These are phyloP conservation scores for Phortica magna DNA, from an alignment of 2,888 invertebrate species.

Conservation along the genomic window DNA sequence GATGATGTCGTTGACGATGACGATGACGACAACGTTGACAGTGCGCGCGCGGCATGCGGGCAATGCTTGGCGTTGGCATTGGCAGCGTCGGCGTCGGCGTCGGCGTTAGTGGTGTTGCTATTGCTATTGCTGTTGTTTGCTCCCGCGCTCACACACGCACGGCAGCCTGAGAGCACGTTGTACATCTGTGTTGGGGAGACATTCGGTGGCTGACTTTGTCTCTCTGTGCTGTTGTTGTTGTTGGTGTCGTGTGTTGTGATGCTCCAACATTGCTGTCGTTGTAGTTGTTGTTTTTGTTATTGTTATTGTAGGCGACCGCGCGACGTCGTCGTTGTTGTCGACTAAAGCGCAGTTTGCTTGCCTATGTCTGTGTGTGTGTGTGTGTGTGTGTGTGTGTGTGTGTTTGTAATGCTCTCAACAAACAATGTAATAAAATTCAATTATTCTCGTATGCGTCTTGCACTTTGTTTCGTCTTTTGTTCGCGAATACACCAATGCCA, in stretches of 20 bases:
- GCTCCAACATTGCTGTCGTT: conserved; percentile 20
- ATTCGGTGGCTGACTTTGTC: not conserved
- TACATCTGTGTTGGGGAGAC: conserved; percentile 24
- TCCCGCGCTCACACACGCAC: conserved; percentile 53
- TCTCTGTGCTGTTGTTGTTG: conserved; percentile 14
- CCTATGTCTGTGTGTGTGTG: conserved; percentile 34
- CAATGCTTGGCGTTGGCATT: conserved; percentile 16
- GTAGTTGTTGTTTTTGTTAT: conserved; percentile 4
- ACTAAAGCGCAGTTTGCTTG: conserved; percentile 16
- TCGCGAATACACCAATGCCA: conserved; percentile 49
- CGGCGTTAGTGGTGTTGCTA: conserved; percentile 49
- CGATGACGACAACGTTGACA: conserved; percentile 43
- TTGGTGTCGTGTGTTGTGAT: conserved; percentile 36
- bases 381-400: conserved; percentile 42
- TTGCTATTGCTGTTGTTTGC: conserved; percentile 72
- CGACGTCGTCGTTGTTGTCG: conserved; percentile 15
- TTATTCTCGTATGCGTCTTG: conserved; percentile 77
- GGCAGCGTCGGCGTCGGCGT: conserved; percentile 36
- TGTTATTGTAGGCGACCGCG: conserved; percentile 18
- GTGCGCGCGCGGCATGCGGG: conserved; percentile 54
- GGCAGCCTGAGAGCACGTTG: not conserved
- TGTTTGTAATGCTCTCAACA: conserved; percentile 60
- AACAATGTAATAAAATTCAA: conserved; percentile 78
- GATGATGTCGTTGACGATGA: not conserved
- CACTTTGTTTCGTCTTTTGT: conserved; percentile 75